Evolutionary conservation across 2,113 vertebrate species (phyloP).

Genomic region (Melanostigma gelatinosum): DNA sequence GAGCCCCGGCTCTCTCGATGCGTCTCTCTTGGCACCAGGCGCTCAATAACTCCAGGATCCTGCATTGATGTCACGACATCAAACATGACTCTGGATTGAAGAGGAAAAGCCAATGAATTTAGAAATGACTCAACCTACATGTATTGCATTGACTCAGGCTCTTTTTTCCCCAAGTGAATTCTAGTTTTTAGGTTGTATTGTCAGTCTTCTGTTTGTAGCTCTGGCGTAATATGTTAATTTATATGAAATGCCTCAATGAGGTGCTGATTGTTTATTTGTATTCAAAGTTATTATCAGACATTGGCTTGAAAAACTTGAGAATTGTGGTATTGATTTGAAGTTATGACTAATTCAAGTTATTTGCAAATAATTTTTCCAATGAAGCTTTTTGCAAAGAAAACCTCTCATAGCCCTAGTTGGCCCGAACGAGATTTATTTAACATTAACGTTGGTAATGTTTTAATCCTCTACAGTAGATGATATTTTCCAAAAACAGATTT

Average conservation of each 20-base stretch:
- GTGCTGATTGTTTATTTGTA: too few species aligned
- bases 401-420: too few species aligned
- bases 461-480: too few species aligned
- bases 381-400: neutral
- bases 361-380: neutral
- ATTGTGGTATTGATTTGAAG: neutral
- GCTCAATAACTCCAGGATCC: constrained; percentile 61
- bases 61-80: constrained; percentile 47
- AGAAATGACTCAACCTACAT: constrained; percentile 29
- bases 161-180: neutral
- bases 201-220: neutral
- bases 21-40: constrained; percentile 86
- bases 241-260: neutral
- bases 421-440: neutral
- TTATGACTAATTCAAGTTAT: neutral
- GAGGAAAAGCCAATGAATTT: constrained; percentile 7
- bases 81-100: constrained; percentile 56
- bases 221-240: neutral
- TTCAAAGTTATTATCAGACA: neutral
- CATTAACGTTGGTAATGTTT: neutral
- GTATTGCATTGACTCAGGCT: neutral
- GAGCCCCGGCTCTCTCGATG: constrained; percentile 86
- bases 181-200: neutral
- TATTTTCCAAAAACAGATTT: neutral
- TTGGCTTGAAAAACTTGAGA: neutral